Evolutionary conservation across 2,888 invertebrate species (phyloP).

Genomic region (Erpobdella octoculata): DNA sequence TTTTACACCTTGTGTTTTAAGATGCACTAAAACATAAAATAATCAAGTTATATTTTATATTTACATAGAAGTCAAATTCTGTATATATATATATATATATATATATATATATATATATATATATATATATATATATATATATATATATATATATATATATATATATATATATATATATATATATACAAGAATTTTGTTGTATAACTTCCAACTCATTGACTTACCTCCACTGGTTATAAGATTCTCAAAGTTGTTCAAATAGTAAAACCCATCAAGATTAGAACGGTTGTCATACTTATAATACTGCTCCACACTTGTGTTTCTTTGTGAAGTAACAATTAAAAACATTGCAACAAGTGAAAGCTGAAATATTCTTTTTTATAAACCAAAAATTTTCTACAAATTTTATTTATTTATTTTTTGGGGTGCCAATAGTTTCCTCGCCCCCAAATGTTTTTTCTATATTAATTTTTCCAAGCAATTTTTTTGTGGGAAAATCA

Average conservation of each 20-base stretch:
- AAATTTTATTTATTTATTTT: no score
- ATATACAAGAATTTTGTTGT: neutral
- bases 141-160: neutral
- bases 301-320: conserved; percentile 75
- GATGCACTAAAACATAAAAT: neutral
- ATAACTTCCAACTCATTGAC: no score
- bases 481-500: no score
- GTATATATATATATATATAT: neutral
- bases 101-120: neutral
- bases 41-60: no score
- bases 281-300: conserved; percentile 65
- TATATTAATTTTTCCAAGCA: no score
- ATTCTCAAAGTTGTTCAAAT: conserved; percentile 76
- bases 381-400: no score
- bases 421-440: no score
- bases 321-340: conserved; percentile 61
- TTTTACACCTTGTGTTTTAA: no score
- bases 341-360: no score
- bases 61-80: neutral
- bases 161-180: no score
- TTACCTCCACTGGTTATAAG: conserved; percentile 63
- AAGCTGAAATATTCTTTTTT: no score
- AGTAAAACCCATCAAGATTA: conserved; percentile 68
- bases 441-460: no score
- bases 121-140: neutral